Evolutionary conservation across 2,797 vertebrate species (phyloP).

Genomic region (Sphaeramia orbicularis): DNA sequence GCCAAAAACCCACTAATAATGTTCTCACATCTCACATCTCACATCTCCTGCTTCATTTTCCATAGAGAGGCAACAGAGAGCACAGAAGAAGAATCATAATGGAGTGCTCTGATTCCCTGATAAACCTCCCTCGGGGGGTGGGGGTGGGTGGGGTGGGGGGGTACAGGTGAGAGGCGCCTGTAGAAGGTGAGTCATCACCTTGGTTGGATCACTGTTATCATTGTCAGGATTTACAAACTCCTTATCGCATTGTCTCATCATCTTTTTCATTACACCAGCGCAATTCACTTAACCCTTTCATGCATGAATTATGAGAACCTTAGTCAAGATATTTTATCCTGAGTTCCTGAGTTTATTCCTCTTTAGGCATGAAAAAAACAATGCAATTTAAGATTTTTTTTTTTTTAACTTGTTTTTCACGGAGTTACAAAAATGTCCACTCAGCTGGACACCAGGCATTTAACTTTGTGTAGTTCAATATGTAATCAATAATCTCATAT

Average conservation of each 20-base stretch:
- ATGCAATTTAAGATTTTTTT: too few relatives aligned
- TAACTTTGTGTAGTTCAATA: too few relatives aligned
- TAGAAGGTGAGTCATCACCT: constrained; percentile 54
- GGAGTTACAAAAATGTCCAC: too few relatives aligned
- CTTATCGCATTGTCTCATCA: constrained; percentile 35
- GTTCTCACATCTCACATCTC: constrained; percentile 56
- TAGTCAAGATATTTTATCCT: too few relatives aligned
- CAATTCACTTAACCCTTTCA: constrained; percentile 36
- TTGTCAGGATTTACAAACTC: constrained; percentile 22
- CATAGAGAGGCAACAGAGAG: constrained; percentile 47
- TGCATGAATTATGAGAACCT: too few relatives aligned
- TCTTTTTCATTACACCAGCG: constrained; percentile 31
- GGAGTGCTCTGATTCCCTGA: constrained; percentile 43
- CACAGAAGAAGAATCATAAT: constrained; percentile 60
- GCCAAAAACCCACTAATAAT: constrained; percentile 51
- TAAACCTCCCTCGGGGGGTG: constrained; percentile 17
- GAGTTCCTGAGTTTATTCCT: too few relatives aligned
- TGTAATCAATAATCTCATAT: too few relatives aligned
- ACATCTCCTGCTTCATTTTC: constrained; percentile 49
- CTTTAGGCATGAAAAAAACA: too few relatives aligned
- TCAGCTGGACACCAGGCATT: too few relatives aligned
- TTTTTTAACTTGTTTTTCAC: too few relatives aligned
- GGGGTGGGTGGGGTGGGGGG: not conserved
- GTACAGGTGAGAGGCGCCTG: constrained; percentile 19
- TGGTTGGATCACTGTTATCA: constrained; percentile 53